Conservation (phyloP, 2,113 vertebrate genomes). For the Neogobius melanostomus region DNA sequence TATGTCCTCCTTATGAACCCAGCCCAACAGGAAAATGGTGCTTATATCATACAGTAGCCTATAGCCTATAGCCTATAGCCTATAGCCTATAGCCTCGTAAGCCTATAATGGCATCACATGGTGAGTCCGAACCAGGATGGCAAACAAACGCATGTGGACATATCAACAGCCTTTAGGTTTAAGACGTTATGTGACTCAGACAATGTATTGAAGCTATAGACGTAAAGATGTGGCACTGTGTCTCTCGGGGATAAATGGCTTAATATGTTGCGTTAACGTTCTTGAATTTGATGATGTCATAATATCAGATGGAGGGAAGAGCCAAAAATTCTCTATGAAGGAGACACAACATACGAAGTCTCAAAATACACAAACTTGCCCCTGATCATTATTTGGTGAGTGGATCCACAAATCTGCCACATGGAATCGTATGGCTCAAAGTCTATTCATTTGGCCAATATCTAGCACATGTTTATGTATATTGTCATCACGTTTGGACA, state of each 20-base stretch:
- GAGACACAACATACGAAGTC: no score
- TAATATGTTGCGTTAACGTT: no score
- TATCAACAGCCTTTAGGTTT: neutral
- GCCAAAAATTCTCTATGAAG: no score
- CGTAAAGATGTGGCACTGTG: neutral
- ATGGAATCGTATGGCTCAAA: no score
- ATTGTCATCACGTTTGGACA: no score
- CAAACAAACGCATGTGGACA: conserved; percentile 37
- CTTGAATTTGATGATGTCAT: no score
- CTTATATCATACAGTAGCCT: conserved; percentile 23
- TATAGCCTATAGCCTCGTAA: conserved; percentile 3
- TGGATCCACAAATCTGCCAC: no score
- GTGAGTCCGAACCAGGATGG: conserved; percentile 27
- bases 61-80: neutral
- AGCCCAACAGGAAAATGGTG: conserved; percentile 8
- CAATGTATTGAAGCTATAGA: neutral
- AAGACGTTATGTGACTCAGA: neutral
- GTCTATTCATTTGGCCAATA: no score
- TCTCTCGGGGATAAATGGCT: neutral
- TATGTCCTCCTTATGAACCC: conserved; percentile 33
- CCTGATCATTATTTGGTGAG: no score
- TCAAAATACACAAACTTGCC: no score
- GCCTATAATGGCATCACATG: conserved; percentile 47
- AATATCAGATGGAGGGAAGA: no score
- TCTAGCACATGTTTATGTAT: no score